phyloP scores from a whole-genome alignment of 2,797 vertebrate species.

The Chelonia mydas region DNA sequence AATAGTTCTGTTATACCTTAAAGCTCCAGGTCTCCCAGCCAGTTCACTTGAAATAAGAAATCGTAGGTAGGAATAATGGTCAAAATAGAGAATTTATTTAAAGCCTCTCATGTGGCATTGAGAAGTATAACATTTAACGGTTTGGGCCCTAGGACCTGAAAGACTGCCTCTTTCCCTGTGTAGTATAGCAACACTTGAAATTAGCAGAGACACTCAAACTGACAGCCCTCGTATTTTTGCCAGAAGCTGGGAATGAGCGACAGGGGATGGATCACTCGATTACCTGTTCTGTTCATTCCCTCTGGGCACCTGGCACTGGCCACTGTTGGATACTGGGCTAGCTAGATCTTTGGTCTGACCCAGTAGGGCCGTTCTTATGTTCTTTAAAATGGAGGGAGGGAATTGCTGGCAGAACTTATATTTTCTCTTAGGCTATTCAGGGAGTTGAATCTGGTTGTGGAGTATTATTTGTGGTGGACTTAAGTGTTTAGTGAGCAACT shows the following conservation, averaged over 20 bases:
- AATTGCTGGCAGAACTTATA: not conserved
- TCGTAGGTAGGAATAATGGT: not conserved
- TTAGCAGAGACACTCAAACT: not conserved
- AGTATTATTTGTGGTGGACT: not conserved
- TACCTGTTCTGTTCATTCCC: too few species aligned
- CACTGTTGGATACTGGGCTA: too few species aligned
- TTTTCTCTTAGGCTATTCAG: not conserved
- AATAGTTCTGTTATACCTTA: not conserved
- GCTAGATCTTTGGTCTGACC: too few species aligned
- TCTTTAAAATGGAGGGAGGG: not conserved
- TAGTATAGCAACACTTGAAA: rapidly evolving
- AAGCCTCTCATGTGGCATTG: not conserved
- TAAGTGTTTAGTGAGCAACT: not conserved
- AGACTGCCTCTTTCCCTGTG: not conserved
- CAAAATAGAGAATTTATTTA: not conserved
- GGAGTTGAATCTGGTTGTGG: not conserved
- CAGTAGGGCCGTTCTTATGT: too few species aligned
- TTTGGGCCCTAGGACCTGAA: not conserved
- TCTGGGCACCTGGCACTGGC: too few species aligned
- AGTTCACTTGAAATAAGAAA: not conserved
- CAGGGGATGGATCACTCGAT: too few species aligned
- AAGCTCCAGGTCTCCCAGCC: rapidly evolving
- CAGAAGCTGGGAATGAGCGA: too few species aligned
- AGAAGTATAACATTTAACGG: not conserved
- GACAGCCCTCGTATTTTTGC: not conserved